A percentile compares a stretch with the other conserved stretches of the same genome.
phyloP scores from a whole-genome alignment of 2,113 vertebrate genomes.

The Tragelaphus strepsiceros region DNA sequence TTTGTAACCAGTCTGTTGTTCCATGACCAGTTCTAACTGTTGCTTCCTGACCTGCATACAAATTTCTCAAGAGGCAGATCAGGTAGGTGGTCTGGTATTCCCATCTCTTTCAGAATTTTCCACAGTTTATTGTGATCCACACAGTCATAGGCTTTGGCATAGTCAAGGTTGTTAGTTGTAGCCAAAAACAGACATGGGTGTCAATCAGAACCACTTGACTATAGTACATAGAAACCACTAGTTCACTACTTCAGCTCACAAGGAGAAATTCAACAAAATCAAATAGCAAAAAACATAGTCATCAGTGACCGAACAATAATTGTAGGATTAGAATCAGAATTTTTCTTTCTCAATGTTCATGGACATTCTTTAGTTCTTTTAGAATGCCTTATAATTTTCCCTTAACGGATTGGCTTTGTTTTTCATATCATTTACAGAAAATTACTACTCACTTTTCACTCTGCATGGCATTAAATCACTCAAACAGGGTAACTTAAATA shows the following conservation, averaged over 20 bases:
- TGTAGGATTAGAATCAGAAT: neutral
- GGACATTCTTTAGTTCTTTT: neutral
- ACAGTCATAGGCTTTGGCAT: too few relatives aligned
- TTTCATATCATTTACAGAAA: neutral
- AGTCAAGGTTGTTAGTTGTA: neutral
- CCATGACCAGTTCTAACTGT: too few relatives aligned
- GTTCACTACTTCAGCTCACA: neutral
- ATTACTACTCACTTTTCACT: neutral
- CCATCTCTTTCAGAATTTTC: too few relatives aligned
- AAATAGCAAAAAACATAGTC: neutral
- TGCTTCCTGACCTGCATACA: too few relatives aligned
- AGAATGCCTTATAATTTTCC: neutral
- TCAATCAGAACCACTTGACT: neutral
- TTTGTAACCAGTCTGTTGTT: too few relatives aligned
- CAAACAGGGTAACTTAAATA: neutral
- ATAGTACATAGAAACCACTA: neutral
- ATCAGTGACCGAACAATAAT: neutral
- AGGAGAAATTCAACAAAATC: neutral
- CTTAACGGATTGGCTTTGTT: neutral
- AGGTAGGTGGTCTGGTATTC: too few relatives aligned
- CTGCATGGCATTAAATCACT: neutral
- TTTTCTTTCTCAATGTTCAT: neutral
- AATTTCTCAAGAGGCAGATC: too few relatives aligned
- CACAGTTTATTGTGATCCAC: too few relatives aligned
- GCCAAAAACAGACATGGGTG: neutral